Evolutionary conservation across 2,113 vertebrate genomes (phyloP), one percentile per base, ranked within the genome.

Genomic region (Seriola quinqueradiata): DNA sequence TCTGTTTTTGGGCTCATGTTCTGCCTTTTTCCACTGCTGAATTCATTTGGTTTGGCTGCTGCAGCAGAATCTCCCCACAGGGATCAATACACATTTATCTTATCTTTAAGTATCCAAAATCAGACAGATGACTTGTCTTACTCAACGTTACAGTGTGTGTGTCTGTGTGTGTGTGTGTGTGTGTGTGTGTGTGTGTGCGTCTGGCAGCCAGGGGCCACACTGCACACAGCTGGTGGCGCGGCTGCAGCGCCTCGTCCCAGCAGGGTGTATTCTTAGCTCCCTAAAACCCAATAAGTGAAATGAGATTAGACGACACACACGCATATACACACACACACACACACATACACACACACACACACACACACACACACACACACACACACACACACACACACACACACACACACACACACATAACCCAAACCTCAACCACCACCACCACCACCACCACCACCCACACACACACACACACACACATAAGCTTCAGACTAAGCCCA

Each of bases 271-370:
- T 90, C 90, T 89, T 89, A 89, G 84, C 82, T 75, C 82, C 78
- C 9, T 79, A 87, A 81, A 92, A 83, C 82, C 85, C 82, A 91
- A 85, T 86, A 90, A 90, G 82, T 82, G 70, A 89, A 91, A 89
- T 90, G 80, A 92, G 87, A 92, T 92, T 90, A 90, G 86, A 85
- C 60, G 55, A 85, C 68, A 81, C 70, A 81, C 59, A 82, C 75
- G 17, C 50, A 75, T 65, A 60, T 42, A 72, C 44, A 70, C 64
- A 61, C 68, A 70, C 63, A 70, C n/a, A 80, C 58, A 60, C 75
- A 59, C 70, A 52, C 40, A 72, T 10, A 42, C 40, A 2, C 40
- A 42, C 1, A 74, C 34, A 67, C 40, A 76, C 23, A 57, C 40
- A 8, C 40, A 8, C 40, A 40, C 40, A 80, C 34, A 67, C 40